A percentile compares a stretch with the other conserved stretches of the same genome.
Conservation (phyloP, 2,888 invertebrate species). For the Tenthredo scrophulariae region DNA sequence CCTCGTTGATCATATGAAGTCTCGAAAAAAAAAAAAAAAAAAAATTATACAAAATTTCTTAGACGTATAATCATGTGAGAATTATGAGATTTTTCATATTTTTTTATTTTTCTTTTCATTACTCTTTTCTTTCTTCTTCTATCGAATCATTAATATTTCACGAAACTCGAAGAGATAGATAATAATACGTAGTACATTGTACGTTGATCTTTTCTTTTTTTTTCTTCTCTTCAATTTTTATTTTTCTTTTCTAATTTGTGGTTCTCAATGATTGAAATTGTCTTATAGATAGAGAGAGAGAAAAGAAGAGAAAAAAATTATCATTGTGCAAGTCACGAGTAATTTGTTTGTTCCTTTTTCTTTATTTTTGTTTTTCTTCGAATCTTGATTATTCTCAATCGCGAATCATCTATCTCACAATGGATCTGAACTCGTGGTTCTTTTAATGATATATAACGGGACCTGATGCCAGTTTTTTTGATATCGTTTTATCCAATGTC, state of each 20-base stretch:
- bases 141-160: neutral
- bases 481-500: neutral
- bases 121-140: neutral
- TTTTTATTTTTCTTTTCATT: neutral
- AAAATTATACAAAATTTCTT: neutral
- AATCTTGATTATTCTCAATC: neutral
- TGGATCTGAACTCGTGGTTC: neutral
- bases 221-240: neutral
- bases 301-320: neutral
- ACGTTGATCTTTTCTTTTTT: neutral
- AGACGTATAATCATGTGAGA: too few species aligned
- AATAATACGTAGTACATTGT: too few species aligned
- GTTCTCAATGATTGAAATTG: too few species aligned
- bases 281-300: too few species aligned
- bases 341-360: neutral
- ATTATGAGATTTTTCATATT: neutral
- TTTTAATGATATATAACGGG: neutral
- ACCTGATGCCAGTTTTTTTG: neutral
- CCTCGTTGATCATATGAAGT: neutral
- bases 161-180: too few species aligned
- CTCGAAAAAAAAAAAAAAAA: neutral
- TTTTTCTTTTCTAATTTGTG: neutral
- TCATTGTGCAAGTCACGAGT: constrained; percentile 1
- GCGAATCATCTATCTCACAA: neutral
- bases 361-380: neutral